Percentiles rank a stretch among this genome's conserved stretches.
Conservation (phyloP, 1,140 invertebrate species). For the Zaprionus ornatus region DNA sequence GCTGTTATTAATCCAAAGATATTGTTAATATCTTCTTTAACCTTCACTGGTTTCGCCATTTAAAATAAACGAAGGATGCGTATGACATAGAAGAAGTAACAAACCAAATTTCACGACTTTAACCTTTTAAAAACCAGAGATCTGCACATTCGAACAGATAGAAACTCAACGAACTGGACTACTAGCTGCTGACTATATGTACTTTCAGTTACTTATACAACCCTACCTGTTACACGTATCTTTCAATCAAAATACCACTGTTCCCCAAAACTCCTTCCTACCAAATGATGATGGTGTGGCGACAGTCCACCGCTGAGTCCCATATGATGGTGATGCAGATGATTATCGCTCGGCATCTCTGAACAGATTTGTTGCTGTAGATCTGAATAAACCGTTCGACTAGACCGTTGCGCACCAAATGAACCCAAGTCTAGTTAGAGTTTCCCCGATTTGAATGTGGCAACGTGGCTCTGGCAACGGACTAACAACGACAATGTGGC, state of each 20-base stretch:
- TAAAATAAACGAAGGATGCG: too few relatives aligned
- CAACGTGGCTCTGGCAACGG: conserved; percentile 43
- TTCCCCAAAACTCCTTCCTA: conserved; percentile 23
- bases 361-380: background rate
- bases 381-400: conserved; percentile 41
- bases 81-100: background rate
- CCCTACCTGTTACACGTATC: background rate
- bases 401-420: conserved; percentile 48
- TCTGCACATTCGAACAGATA: background rate
- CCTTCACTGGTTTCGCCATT: background rate
- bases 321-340: conserved; percentile 73
- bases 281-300: conserved; percentile 81
- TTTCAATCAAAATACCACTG: background rate
- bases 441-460: background rate
- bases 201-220: background rate
- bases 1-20: background rate
- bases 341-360: conserved; percentile 71
- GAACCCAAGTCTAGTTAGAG: conserved; percentile 5
- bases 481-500: conserved; percentile 46
- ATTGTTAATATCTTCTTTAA: background rate
- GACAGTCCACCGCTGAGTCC: conserved; percentile 64
- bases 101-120: background rate
- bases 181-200: background rate
- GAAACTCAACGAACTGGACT: background rate
- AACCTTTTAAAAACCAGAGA: background rate